These are phyloP conservation scores for Platyscapa corneri DNA, from an alignment of 1,140 invertebrate species.

Conservation along the genomic window DNA sequence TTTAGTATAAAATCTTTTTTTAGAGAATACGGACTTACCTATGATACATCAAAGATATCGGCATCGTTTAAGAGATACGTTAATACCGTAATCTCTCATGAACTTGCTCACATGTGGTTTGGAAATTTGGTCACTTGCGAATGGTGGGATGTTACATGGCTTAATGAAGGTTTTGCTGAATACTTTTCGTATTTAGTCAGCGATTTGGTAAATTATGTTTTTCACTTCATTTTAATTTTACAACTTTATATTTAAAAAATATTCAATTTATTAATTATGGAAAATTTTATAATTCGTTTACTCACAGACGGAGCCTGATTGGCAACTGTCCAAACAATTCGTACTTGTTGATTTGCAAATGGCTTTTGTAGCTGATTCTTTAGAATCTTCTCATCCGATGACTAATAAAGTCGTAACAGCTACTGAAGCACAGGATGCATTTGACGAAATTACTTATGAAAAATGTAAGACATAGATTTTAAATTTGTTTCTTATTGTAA, in stretches of 20 bases:
- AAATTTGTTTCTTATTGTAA: neutral
- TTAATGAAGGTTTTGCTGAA: conserved; percentile 83
- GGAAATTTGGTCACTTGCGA: conserved; percentile 81
- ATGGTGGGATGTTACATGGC: conserved; percentile 82
- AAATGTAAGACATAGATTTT: conserved; percentile 72
- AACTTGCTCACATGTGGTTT: conserved; percentile 83
- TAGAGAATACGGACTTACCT: conserved; percentile 79
- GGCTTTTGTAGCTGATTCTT: conserved; percentile 62
- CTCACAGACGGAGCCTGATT: conserved; percentile 62
- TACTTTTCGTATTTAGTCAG: conserved; percentile 74
- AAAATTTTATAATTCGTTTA: neutral
- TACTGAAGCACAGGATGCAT: conserved; percentile 75
- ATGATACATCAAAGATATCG: conserved; percentile 73
- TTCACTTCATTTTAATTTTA: neutral
- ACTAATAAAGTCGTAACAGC: conserved; percentile 60
- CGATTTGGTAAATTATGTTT: conserved; percentile 53
- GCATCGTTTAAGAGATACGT: conserved; percentile 70
- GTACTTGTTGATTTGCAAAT: conserved; percentile 72
- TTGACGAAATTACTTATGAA: conserved; percentile 81
- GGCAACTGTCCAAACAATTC: conserved; percentile 63
- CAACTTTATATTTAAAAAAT: neutral
- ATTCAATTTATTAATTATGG: neutral
- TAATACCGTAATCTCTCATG: conserved; percentile 78
- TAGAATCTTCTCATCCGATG: conserved; percentile 58
- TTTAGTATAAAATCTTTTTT: neutral